These are phyloP conservation scores for Montipora foliosa DNA, from an alignment of 64 coral and sea anemone genomes.

Conservation along the genomic window DNA sequence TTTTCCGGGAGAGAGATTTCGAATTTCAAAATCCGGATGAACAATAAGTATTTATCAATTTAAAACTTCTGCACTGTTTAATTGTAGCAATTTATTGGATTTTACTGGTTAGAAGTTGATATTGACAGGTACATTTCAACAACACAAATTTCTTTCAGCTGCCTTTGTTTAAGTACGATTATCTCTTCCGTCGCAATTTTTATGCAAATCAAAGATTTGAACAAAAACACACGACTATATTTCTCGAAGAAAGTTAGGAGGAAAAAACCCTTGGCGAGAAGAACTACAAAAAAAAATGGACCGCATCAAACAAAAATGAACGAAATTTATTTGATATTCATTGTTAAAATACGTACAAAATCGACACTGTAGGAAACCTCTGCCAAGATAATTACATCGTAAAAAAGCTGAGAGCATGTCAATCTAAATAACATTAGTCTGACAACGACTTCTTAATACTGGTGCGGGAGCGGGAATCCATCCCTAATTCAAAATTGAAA, in stretches of 20 bases:
- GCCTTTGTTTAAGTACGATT: neutral
- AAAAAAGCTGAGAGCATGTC: too few relatives aligned
- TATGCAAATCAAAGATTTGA: neutral
- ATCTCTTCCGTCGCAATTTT: too few relatives aligned
- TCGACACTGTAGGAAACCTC: too few relatives aligned
- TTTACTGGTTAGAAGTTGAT: constrained; percentile 9
- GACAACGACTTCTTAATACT: too few relatives aligned
- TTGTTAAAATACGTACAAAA: neutral
- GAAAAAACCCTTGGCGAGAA: neutral
- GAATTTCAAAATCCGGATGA: too few relatives aligned
- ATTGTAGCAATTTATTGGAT: constrained; percentile 23
- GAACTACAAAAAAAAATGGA: neutral
- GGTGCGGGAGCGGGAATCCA: too few relatives aligned
- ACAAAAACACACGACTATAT: neutral
- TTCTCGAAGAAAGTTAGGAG: neutral
- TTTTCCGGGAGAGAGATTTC: too few relatives aligned
- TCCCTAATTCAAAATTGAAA: neutral
- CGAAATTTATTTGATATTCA: neutral
- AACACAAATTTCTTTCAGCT: neutral
- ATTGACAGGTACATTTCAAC: neutral
- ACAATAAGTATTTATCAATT: neutral
- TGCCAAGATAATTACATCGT: too few relatives aligned
- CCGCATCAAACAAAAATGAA: too few relatives aligned
- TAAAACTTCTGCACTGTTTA: neutral
- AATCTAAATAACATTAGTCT: too few relatives aligned